A percentile compares a stretch with the other conserved stretches of the same genome.
These are phyloP conservation scores for Archaeoteleia sp. DNA, from an alignment of 2,888 invertebrate genomes.

Conservation along the genomic window DNA sequence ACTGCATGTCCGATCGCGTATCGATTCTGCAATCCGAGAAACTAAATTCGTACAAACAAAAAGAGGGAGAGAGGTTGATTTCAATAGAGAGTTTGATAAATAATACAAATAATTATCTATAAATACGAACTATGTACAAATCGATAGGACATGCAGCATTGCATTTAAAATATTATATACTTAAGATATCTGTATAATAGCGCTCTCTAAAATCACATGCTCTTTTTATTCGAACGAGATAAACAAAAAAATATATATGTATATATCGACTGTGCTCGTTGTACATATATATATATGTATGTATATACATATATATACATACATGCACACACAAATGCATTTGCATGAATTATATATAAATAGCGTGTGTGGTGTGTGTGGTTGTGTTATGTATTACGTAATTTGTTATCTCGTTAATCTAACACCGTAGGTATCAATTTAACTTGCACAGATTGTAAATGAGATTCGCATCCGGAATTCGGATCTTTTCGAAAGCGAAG, in stretches of 20 bases:
- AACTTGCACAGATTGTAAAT: conserved; percentile 68
- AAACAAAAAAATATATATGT: conserved; percentile 35
- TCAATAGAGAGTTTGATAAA: no score
- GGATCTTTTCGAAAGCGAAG: conserved; percentile 69
- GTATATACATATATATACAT: conserved; percentile 47
- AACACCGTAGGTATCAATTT: conserved; percentile 54
- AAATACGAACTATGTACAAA: conserved; percentile 73
- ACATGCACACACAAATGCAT: conserved; percentile 9
- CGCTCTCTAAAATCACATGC: conserved; percentile 62
- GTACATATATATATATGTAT: conserved; percentile 58
- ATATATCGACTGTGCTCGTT: conserved; percentile 57
- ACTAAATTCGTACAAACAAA: conserved; percentile 1
- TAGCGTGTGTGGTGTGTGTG: conserved; percentile 42
- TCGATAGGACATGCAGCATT: conserved; percentile 70
- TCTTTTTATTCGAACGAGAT: conserved; percentile 39
- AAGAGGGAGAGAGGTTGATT: no score
- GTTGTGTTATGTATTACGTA: conserved; percentile 31
- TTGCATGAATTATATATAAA: conserved; percentile 46
- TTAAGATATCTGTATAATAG: conserved; percentile 59
- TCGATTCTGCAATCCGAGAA: conserved; percentile 8
- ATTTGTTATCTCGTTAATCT: conserved; percentile 39
- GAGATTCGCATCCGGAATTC: conserved; percentile 65
- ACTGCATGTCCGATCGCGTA: conserved; percentile 69
- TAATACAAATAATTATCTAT: conserved; percentile 67
- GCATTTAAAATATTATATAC: conserved; percentile 50